Evolutionary conservation across 2,888 invertebrate species (phyloP).

Genomic region (Cynaeus angustus): DNA sequence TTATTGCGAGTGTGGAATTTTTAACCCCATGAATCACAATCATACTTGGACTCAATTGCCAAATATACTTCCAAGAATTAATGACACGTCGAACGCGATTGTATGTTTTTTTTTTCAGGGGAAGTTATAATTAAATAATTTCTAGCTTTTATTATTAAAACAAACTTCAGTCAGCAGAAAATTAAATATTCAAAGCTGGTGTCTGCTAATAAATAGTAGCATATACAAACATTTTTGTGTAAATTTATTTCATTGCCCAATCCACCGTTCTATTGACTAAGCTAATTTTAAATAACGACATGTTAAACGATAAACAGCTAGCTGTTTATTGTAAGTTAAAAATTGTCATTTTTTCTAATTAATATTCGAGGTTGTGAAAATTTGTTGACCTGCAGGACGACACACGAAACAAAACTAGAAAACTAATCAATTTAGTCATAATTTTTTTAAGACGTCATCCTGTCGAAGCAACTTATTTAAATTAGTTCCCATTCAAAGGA

Average conservation of each 20-base stretch:
- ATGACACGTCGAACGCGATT: no score
- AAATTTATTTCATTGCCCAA: conserved; percentile 29
- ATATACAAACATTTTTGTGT: neutral
- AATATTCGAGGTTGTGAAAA: conserved; percentile 25
- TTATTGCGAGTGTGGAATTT: no score
- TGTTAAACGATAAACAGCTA: conserved; percentile 5
- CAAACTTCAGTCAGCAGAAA: no score
- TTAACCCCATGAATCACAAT: no score
- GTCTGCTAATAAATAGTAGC: no score
- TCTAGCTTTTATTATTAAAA: no score
- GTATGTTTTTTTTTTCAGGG: no score
- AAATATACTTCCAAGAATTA: no score
- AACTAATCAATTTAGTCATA: conserved; percentile 26
- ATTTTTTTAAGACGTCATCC: conserved; percentile 26
- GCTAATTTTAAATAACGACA: conserved; percentile 30
- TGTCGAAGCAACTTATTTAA: conserved; percentile 32
- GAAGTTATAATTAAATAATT: no score
- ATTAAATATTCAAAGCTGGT: no score
- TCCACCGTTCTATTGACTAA: conserved; percentile 15
- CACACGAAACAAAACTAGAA: conserved; percentile 27
- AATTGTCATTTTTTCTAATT: conserved; percentile 28
- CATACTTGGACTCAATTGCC: no score
- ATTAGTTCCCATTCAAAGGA: conserved; percentile 34
- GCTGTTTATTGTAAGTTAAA: conserved; percentile 31
- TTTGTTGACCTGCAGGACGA: conserved; percentile 20